phyloP scores from a whole-genome alignment of 1,140 invertebrate species.

The Hirudo medicinalis region DNA sequence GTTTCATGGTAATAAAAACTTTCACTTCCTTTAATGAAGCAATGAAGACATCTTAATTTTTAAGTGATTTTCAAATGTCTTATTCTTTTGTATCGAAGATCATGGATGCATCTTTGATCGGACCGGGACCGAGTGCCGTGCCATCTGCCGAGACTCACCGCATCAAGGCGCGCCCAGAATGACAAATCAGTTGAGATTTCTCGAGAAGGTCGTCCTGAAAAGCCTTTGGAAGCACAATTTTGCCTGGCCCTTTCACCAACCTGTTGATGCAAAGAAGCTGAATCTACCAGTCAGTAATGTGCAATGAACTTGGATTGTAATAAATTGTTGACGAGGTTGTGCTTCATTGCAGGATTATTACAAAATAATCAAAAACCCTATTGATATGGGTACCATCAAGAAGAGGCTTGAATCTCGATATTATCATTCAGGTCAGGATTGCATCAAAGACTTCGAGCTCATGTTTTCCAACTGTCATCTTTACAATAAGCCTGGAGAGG shows the following conservation, averaged over 20 bases:
- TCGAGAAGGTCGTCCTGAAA: constrained; percentile 16
- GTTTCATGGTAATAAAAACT: too few relatives aligned
- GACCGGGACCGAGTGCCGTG: not conserved
- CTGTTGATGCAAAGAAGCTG: constrained; percentile 15
- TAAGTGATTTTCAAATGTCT: too few relatives aligned
- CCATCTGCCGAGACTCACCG: not conserved
- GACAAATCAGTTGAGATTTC: constrained; percentile 13
- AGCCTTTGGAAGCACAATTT: constrained; percentile 9
- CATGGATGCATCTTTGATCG: not conserved
- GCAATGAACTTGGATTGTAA: too few relatives aligned
- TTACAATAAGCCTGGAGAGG: constrained; percentile 88
- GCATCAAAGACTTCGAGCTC: constrained; percentile 96
- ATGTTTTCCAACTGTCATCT: constrained; percentile 99
- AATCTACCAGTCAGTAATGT: constrained; percentile 12
- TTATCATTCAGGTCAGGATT: constrained; percentile 95
- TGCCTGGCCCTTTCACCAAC: constrained; percentile 19
- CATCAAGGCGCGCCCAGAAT: not conserved
- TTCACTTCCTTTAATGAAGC: too few relatives aligned
- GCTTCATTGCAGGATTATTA: constrained; percentile 72
- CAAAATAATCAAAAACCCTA: constrained; percentile 92
- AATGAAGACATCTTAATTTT: too few relatives aligned
- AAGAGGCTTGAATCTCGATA: constrained; percentile 82
- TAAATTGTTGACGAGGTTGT: too few relatives aligned
- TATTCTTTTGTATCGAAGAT: not conserved
- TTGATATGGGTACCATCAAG: constrained; percentile 92